Evolutionary conservation across 2,888 invertebrate species (phyloP), one percentile per base, ranked within the genome.

Genomic region (Idaea straminata): DNA sequence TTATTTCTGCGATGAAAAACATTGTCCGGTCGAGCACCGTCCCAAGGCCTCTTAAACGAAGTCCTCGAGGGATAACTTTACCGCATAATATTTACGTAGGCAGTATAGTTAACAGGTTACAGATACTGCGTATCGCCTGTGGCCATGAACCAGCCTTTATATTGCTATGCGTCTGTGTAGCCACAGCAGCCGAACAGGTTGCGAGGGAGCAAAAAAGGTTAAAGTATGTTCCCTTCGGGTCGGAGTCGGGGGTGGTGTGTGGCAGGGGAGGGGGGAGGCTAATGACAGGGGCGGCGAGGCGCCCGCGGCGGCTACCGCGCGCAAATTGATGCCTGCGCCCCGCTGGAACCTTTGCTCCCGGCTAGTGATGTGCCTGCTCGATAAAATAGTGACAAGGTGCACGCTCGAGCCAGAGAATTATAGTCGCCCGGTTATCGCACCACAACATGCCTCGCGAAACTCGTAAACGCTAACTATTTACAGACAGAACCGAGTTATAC

Each of bases 241-340:
- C 76, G 73, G 72, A 74, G 73, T 76, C 74, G 75, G 68, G 73
- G 73, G 69, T 72, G 62, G 66, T 35, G 64, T 64, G 58, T 77
- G 78, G 69, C 62, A 61, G 77, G 47, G 47, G 79, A 25, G 25
- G 25, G 25, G 25, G 84, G 84, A n/a, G 86, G 83, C 83, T 91
- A 91, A 91, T 91, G 91, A 91, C 90, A 89, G 91, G 90, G 91
- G 92, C 90, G 89, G 91, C 85, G 83, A 86, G 87, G 92, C 89
- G 91, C 92, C 91, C 87, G 89, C 86, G 91, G 91, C 91, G 72
- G 92, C 92, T 92, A 91, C 92, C 80, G 92, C 87, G 85, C 86
- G 89, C 89, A 92, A 92, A 92, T 92, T 92, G 92, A 91, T 92
- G 92, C 90, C 84, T 89, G 89, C 88, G 88, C 90, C 91, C 91